Evolutionary conservation across 2,888 invertebrate species (phyloP).

Genomic region (Vandiemenella viatica): DNA sequence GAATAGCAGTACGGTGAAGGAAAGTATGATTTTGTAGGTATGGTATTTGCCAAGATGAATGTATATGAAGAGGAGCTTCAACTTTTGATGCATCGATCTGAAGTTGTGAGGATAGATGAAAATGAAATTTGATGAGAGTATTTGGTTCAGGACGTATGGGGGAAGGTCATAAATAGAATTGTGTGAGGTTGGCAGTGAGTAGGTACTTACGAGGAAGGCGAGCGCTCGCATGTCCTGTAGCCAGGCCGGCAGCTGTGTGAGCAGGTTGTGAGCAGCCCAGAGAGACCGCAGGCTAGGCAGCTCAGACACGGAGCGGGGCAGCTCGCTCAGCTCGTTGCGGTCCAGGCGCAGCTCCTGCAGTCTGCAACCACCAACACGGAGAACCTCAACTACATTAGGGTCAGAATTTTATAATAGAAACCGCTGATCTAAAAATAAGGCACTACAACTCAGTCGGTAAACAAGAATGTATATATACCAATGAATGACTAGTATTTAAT

Average conservation of each 20-base stretch:
- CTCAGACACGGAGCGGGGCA: constrained; percentile 39
- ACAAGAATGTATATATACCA: too few species aligned
- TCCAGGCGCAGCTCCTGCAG: constrained; percentile 54
- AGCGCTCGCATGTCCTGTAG: constrained; percentile 40
- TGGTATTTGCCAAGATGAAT: too few species aligned
- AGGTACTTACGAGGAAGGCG: constrained; percentile 34
- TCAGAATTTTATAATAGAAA: too few species aligned
- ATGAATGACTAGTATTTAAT: too few species aligned
- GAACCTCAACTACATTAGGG: too few species aligned
- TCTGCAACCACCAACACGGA: constrained; percentile 34
- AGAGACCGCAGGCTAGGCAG: constrained; percentile 44
- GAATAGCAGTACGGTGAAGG: too few species aligned
- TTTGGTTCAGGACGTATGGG: constrained; percentile 3
- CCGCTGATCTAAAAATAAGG: too few species aligned
- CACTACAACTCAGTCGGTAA: too few species aligned
- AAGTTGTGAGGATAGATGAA: not conserved
- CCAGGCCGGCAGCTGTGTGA: constrained; percentile 33
- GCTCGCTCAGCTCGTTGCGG: constrained; percentile 50
- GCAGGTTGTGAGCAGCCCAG: constrained; percentile 40
- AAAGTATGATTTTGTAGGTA: too few species aligned
- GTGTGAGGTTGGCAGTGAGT: not conserved
- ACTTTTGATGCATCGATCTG: too few species aligned
- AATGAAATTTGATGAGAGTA: constrained; percentile 10
- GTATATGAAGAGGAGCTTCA: too few species aligned
- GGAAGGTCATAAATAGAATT: not conserved